Base-by-base conservation (phyloP, 2,113 vertebrate species). In the Dipodomys ordii region DNA sequence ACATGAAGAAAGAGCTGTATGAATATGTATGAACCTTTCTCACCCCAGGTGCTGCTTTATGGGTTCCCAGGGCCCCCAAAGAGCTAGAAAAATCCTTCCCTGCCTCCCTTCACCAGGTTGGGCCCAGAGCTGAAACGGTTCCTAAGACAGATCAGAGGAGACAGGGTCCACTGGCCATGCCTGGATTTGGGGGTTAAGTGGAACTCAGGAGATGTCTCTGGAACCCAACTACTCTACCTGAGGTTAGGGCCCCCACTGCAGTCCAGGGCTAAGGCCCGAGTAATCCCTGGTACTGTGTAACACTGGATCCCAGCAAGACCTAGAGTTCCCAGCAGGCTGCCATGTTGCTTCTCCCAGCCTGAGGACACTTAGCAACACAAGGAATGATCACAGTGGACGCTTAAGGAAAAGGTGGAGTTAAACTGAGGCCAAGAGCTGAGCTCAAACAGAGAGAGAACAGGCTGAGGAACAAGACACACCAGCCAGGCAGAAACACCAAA, bases 1-100 rank as follows among this genome's bases (percentile, higher is more conserved):
- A 57, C 39, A 6, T 16, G 78, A 60, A 7, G 18, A 53, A 64
- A n/a, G 8, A 57, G 0, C 0, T 23, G 1, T 0, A 0, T 3
- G 60, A 62, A 18, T 10, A 6, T 53, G 49, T 60, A 46, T 30
- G 32, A 68, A 3, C 28, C 80, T 71, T 30, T 49, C 28, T 65
- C 49, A 8, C 35, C 39, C n/a, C 13, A 5, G 27, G 30, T 19
- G 6, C 28, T 69, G 18, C 64, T 57, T 18, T 25, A 35, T 79
- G 73, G 16, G 28, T 46, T 49, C n/a, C 71, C 49, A 30, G 2
- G 10, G n/a, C 3, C 32, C 30, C 67, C 35, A 27, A 18, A 79
- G 23, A 60, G 44, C 64, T 83, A 30, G 65, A 77, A 73, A 73
- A 30, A 49, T 46, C 35, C n/a, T 60, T 44, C 44, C 60, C 10